Conservation (phyloP, 2,797 vertebrate species). For the Acanthiza pusilla region DNA sequence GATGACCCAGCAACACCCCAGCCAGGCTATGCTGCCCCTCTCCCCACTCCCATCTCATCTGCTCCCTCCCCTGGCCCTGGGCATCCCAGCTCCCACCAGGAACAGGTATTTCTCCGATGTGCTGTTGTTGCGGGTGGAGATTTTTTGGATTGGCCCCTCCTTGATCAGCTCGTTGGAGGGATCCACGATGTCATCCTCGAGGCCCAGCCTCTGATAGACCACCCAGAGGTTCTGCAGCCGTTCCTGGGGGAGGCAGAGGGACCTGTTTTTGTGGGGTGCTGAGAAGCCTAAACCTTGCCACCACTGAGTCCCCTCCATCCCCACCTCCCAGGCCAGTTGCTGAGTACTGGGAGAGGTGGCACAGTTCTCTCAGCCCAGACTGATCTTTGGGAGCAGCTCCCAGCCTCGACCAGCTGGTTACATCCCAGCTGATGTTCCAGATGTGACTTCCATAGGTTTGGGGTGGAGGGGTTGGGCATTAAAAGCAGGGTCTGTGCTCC, state of each 20-base stretch:
- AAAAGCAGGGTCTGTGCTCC: background rate
- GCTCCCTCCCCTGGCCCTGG: background rate
- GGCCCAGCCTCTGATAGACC: constrained; percentile 87
- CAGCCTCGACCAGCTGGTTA: background rate
- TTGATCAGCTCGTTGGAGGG: constrained; percentile 86
- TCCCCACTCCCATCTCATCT: background rate
- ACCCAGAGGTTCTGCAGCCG: constrained; percentile 85
- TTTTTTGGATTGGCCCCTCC: constrained; percentile 86
- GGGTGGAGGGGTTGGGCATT: background rate
- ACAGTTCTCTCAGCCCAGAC: background rate
- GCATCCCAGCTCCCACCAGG: constrained; percentile 73
- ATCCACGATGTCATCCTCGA: constrained; percentile 84
- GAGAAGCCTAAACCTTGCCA: background rate
- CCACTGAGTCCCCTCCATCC: background rate
- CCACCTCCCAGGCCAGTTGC: background rate
- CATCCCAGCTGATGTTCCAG: background rate
- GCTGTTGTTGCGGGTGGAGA: constrained; percentile 82
- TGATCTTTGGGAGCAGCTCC: background rate
- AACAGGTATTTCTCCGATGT: constrained; percentile 86
- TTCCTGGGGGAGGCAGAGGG: constrained; percentile 70
- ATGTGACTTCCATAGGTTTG: background rate
- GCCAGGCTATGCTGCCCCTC: background rate
- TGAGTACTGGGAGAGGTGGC: background rate
- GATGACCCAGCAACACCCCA: background rate
- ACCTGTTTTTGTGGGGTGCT: background rate